Evolutionary conservation across 35 echinoderm and acorn worm species (phyloP), one percentile per base, ranked within the genome.

Genomic region (Diadema setosum): DNA sequence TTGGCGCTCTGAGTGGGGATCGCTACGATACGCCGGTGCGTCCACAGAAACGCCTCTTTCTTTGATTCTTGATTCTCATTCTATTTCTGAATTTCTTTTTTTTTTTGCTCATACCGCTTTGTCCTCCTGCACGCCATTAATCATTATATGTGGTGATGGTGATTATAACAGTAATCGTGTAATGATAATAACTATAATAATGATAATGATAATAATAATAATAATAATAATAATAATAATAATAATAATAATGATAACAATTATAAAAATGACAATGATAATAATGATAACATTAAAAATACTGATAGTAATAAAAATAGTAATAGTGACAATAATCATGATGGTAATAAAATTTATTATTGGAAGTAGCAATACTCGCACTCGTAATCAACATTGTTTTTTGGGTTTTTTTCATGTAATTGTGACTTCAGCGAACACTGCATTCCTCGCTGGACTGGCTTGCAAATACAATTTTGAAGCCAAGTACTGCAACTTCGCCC

Each of bases 11-110:
- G 36, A 91, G 45, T 91, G 85, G 88, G 84, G 88, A 37, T 41
- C 93, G 1, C 85, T 87, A 20, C 81, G 88, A 82, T 91, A 95
- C 39, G 33, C 93, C 44, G 93, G 93, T 95, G 80, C 57, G 75
- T 39, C n/a, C 23, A 46, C 46, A 44, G 0, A 41, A 67, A n/a
- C n/a, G n/a, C 63, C 0, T 18, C 11, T 12, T 67, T 67, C 11
- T 9, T 67, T 67, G 11, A 23, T 1, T 67, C 11, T 18, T 67
- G 12, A 11, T 26, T 67, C 29, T 20, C 11, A 29, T 67, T 26
- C 1, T 67, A 11, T 67, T 29, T 18, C 18, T 67, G 18, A 23
- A 11, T 67, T 67, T 67, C 18, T 0, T 67, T 67, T 67, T 18
- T 67, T 67, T 18, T 18, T 1, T 18, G 12, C 48, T 52, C 48